These are phyloP conservation scores for Psittacula cyanocephala DNA, from an alignment of 2,113 vertebrate genomes.

Conservation along the genomic window DNA sequence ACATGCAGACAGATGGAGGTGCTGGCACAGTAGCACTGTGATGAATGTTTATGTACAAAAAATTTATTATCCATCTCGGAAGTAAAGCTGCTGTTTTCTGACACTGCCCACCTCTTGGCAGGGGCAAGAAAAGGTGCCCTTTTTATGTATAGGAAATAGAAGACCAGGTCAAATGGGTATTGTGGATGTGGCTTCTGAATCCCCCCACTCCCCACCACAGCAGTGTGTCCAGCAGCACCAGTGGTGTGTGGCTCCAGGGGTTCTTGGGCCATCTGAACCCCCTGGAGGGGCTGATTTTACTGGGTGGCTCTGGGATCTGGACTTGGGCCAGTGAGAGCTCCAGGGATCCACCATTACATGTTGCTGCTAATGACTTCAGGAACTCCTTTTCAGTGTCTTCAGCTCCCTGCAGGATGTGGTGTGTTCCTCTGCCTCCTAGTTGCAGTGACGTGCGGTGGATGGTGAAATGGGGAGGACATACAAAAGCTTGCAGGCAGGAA, in stretches of 20 bases:
- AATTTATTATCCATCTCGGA: neutral
- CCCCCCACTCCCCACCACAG: neutral
- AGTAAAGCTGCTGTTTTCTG: neutral
- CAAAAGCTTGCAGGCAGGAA: neutral
- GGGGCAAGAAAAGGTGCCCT: neutral
- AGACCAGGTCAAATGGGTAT: neutral
- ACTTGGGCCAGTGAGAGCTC: neutral
- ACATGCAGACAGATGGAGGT: neutral
- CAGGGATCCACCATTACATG: neutral
- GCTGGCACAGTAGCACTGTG: neutral
- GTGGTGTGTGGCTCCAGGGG: neutral
- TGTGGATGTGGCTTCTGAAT: neutral
- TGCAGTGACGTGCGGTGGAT: fast-evolving
- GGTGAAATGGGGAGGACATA: neutral
- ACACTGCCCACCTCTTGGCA: neutral
- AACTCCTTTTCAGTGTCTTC: neutral
- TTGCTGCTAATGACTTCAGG: neutral
- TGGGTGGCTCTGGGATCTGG: neutral
- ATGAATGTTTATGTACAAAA: neutral
- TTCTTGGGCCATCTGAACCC: neutral
- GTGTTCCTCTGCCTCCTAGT: neutral
- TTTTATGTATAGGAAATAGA: neutral
- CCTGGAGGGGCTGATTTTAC: neutral
- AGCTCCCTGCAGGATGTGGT: neutral
- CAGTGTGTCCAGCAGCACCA: neutral